Conservation (phyloP, 2,888 invertebrate genomes). For the Drosophila greeni region DNA sequence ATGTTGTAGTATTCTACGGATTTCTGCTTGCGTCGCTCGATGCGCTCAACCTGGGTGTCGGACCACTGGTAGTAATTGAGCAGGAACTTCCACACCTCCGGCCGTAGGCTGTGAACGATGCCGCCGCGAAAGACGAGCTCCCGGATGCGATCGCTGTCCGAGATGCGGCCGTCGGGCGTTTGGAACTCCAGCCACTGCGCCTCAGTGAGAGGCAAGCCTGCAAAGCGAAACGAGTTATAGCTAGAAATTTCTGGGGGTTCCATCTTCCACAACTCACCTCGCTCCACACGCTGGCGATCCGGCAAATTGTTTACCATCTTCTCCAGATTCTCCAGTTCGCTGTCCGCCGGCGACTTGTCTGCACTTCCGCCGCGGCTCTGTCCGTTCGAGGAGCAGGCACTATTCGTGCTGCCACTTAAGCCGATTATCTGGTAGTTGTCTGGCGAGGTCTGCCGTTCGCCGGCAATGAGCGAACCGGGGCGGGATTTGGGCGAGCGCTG, state of each 20-base stretch:
- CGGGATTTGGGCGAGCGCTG: slow-evolving; percentile 67
- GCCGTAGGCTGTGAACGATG: slow-evolving; percentile 85
- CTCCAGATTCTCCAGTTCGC: slow-evolving; percentile 80
- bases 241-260: background rate
- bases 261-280: slow-evolving; percentile 59
- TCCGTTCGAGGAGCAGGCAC: slow-evolving; percentile 62
- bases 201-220: slow-evolving; percentile 84
- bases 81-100: slow-evolving; percentile 96
- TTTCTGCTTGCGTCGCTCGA: slow-evolving; percentile 84
- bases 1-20: slow-evolving; percentile 94
- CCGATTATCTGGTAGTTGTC: slow-evolving; percentile 76
- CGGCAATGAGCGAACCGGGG: slow-evolving; percentile 50
- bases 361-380: slow-evolving; percentile 69
- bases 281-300: slow-evolving; percentile 68
- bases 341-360: slow-evolving; percentile 83
- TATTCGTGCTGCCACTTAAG: slow-evolving; percentile 63
- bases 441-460: slow-evolving; percentile 59
- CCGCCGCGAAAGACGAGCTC: slow-evolving; percentile 95
- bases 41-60: slow-evolving; percentile 86
- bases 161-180: slow-evolving; percentile 89
- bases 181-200: slow-evolving; percentile 91
- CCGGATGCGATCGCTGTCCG: slow-evolving; percentile 87
- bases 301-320: slow-evolving; percentile 73
- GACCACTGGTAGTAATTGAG: slow-evolving; percentile 93
- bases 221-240: background rate